Evolutionary conservation across 2,888 invertebrate species (phyloP).

Genomic region (Nasonovia ribisnigri): DNA sequence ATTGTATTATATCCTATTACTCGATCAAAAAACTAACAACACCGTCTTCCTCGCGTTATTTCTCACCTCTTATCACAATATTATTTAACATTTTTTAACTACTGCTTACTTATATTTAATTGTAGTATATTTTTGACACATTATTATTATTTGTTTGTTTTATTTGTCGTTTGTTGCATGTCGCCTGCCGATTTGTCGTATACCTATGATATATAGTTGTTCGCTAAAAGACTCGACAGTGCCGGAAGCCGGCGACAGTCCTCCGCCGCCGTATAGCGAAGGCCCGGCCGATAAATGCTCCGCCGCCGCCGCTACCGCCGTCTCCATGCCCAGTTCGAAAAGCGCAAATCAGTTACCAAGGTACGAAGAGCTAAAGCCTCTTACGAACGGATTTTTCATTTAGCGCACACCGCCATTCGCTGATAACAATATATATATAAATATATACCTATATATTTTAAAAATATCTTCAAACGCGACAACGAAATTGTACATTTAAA

Average conservation of each 20-base stretch:
- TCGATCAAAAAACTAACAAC: background rate
- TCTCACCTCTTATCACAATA: too few species aligned
- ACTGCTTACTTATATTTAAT: background rate
- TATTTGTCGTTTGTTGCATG: conserved; percentile 50
- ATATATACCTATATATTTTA: background rate
- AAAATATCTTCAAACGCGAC: background rate
- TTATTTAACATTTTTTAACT: background rate
- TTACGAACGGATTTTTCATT: conserved; percentile 67
- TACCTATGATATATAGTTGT: conserved; percentile 64
- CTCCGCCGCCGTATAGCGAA: conserved; percentile 72
- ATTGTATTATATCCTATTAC: background rate
- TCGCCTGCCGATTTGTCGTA: background rate
- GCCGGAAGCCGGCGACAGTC: conserved; percentile 69
- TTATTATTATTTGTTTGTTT: conserved; percentile 20
- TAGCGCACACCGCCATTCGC: conserved; percentile 23
- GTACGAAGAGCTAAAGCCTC: conserved; percentile 67
- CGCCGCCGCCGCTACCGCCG: conserved; percentile 9
- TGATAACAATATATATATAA: background rate
- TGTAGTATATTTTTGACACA: background rate
- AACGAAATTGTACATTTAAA: background rate
- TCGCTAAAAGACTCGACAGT: conserved; percentile 67
- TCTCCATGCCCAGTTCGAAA: conserved; percentile 62
- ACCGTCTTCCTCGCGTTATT: background rate
- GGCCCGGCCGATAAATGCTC: conserved; percentile 65
- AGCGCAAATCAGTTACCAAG: conserved; percentile 67